Evolutionary conservation across 2,113 vertebrate genomes (phyloP), one percentile per base, ranked within the genome.

Genomic region (Tichodroma muraria): DNA sequence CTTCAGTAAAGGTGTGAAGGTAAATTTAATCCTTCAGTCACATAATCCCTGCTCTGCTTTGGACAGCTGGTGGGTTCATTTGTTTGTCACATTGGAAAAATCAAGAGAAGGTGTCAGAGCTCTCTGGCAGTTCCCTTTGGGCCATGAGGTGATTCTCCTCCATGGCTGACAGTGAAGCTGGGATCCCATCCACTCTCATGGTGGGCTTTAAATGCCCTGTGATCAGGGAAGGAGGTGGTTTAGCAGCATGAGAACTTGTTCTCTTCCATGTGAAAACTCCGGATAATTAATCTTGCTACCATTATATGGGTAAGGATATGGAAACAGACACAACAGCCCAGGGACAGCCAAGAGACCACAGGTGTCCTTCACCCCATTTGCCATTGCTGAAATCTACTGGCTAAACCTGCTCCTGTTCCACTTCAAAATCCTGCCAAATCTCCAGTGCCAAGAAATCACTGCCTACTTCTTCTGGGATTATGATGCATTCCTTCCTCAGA

Each of bases 401-500:
- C 77, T 91, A 66, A 91, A 80, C 68, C 79, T 90, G 76, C 52
- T 79, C 60, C 66, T 54, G 38, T 66, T 91, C 52, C 69, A 63
- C 57, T 54, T 85, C 87, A 13, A 73, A 82, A 88, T 69, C 88
- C 82, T 95, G 85, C 90, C 81, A 91, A 31, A 88, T 56, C 54
- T 66, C 79, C 52, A 25, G 85, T 59, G 85, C 92, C 88, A 95
- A 95, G 83, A 90, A 94, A 93, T 70, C 3, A 4, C 76, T 88
- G 82, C 79, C 52, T 82, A 54, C 71, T 91, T 84, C 78, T 93
- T 77, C 85, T 94, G 83, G 85, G 95, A 95, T 85, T 94, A 93
- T 89, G 95, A 93, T 76, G 77, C 93, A 96, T 85, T 94, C 72
- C 72, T 83, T 95, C 65, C 83, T 84, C 54, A 84, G 85, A 38